Evolutionary conservation across 1,140 invertebrate species (phyloP).

Genomic region (Eueides isabella): DNA sequence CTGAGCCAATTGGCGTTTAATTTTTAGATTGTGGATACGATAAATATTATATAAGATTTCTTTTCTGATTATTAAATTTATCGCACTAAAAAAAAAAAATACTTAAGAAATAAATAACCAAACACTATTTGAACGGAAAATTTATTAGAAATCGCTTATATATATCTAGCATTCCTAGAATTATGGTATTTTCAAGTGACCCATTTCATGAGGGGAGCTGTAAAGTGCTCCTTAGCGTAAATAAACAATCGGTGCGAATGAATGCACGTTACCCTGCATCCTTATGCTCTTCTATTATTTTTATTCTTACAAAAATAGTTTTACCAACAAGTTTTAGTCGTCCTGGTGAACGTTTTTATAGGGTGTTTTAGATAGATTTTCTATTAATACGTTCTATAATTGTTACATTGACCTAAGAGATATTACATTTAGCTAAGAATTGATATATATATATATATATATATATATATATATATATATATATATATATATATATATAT

Average conservation of each 20-base stretch:
- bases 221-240: slow-evolving; percentile 9
- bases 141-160: background rate
- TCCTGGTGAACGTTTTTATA: background rate
- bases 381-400: background rate
- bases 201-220: slow-evolving; percentile 14
- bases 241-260: slow-evolving; percentile 24
- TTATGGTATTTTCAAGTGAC: slow-evolving; percentile 25
- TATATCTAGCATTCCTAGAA: background rate
- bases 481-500: no score
- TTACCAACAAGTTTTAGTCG: background rate
- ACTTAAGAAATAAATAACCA: no score
- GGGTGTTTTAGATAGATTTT: background rate
- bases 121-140: no score
- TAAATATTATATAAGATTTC: no score
- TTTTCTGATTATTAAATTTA: no score
- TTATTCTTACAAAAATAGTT: background rate
- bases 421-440: no score
- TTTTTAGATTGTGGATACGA: no score
- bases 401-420: no score
- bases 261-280: slow-evolving; percentile 19
- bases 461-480: no score
- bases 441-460: no score
- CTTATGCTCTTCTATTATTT: slow-evolving; percentile 14
- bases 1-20: no score
- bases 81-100: no score